These are phyloP conservation scores for Crossocerus cetratus DNA, from an alignment of 2,888 invertebrate genomes.

Conservation along the genomic window DNA sequence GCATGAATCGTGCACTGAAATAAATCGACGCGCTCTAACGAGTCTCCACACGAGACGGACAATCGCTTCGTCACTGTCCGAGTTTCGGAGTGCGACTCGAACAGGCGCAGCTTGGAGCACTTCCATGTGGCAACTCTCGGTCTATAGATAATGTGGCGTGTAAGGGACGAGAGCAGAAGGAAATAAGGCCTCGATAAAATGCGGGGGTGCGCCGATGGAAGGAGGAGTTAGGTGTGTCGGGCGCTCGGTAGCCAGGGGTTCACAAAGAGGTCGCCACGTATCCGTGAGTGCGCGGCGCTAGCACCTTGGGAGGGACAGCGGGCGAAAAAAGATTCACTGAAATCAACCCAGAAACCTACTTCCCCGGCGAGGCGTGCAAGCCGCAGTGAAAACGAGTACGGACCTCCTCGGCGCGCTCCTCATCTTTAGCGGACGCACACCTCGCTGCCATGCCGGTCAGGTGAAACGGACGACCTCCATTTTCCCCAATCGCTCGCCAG, in stretches of 20 bases:
- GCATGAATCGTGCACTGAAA: too few relatives aligned
- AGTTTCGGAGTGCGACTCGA: too few relatives aligned
- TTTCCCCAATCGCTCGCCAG: background rate
- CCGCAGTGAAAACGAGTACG: slow-evolving; percentile 47
- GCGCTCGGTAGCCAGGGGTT: slow-evolving; percentile 5
- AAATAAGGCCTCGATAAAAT: background rate
- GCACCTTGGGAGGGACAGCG: slow-evolving; percentile 20
- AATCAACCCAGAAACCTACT: slow-evolving; percentile 54
- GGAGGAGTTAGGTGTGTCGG: background rate
- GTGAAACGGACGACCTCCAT: slow-evolving; percentile 21
- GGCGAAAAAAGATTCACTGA: slow-evolving; percentile 45
- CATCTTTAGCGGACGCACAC: slow-evolving; percentile 24
- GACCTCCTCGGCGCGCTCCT: slow-evolving; percentile 19
- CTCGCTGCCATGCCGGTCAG: slow-evolving; percentile 8
- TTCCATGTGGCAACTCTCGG: too few relatives aligned
- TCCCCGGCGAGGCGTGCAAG: slow-evolving; percentile 24
- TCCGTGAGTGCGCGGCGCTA: slow-evolving; percentile 23
- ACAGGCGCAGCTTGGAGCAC: too few relatives aligned
- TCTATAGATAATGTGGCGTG: too few relatives aligned
- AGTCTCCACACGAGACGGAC: background rate
- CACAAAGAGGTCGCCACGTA: slow-evolving; percentile 18
- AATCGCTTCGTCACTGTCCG: too few relatives aligned
- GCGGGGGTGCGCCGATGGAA: background rate
- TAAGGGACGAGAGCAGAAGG: too few relatives aligned
- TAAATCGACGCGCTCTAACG: too few relatives aligned